Evolutionary conservation across 2,113 vertebrate genomes (phyloP), one percentile per base, ranked within the genome.

Genomic region (Spea multiplicata): DNA sequence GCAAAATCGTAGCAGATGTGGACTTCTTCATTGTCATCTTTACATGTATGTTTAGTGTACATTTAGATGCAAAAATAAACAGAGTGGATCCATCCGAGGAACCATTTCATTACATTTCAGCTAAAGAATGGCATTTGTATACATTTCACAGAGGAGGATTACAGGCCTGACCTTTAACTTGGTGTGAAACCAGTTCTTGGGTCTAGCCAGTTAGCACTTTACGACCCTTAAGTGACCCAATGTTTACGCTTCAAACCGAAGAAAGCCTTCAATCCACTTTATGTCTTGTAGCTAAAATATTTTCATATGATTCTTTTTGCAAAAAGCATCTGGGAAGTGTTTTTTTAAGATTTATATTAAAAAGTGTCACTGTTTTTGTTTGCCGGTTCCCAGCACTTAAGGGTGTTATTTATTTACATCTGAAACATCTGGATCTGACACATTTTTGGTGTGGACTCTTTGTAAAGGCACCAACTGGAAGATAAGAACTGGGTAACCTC

Each of bases 281-380:
- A 80, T 55, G 62, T 74, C 61, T 74, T 80, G n/a, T 68, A 80
- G 62, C 44, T 74, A 59, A 74, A 80, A 80, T 74, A 80, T 80
- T 61, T 59, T 68, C 71, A 59, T 67, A 61, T 68, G 78, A 55
- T 67, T 74, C 14, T 66, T 57, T 74, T 61, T 59, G 68, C 45
- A 3, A 47, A 5, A 1, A 68, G 71, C 78, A 80, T 80, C 78
- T 80, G 78, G 55, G 71, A 53, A 17, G 5, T 61, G 78, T 80
- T 80, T 80, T 74, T 13, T 14, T 30, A 30, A 80, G 71, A 80
- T 80, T 74, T 74, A 80, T 64, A 74, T 80, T 80, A 80, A 68
- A 80, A 80, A 74, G 71, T 80, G 78, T 80, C 78, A 74, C 44
- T 80, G 62, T 80, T 80, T 80, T 80, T 80, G 53, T 80, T 74